Evolutionary conservation across 2,888 invertebrate species (phyloP).

Genomic region (Galerucella calmariensis): DNA sequence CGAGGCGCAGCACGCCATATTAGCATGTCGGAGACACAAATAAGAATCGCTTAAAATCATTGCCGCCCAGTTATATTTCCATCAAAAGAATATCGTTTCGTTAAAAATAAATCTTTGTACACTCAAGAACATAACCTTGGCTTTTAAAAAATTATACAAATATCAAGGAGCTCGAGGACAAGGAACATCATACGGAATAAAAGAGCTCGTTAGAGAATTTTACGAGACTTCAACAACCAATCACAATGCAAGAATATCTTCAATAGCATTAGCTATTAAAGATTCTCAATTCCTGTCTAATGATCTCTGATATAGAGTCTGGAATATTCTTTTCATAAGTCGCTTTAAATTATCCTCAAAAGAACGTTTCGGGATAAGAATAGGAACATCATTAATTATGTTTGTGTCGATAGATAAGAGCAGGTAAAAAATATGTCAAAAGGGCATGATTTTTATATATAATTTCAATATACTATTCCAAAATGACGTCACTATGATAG

Average conservation of each 20-base stretch:
- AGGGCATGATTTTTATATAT: background rate
- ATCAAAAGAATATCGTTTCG: background rate
- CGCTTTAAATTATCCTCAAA: background rate
- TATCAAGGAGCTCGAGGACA: background rate
- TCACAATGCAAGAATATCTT: constrained; percentile 10
- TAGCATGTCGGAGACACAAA: no score
- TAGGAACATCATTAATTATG: constrained; percentile 16
- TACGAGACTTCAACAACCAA: constrained; percentile 9
- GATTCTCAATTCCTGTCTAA: constrained; percentile 15
- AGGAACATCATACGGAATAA: constrained; percentile 5
- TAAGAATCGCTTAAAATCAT: no score
- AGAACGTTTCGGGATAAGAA: constrained; percentile 2
- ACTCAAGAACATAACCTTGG: background rate
- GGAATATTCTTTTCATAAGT: constrained; percentile 17
- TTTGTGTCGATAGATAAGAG: background rate
- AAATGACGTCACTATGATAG: no score
- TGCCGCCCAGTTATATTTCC: background rate
- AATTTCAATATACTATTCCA: no score
- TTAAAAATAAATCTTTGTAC: background rate
- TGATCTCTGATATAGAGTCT: constrained; percentile 7
- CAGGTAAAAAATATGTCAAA: background rate
- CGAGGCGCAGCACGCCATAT: no score
- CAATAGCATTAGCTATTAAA: constrained; percentile 11
- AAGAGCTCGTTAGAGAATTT: constrained; percentile 10
- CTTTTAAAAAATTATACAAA: constrained; percentile 1